Percentiles rank a stretch among this genome's conserved stretches.
phyloP scores from a whole-genome alignment of 1,140 invertebrate genomes.

The Drosophila littoralis region DNA sequence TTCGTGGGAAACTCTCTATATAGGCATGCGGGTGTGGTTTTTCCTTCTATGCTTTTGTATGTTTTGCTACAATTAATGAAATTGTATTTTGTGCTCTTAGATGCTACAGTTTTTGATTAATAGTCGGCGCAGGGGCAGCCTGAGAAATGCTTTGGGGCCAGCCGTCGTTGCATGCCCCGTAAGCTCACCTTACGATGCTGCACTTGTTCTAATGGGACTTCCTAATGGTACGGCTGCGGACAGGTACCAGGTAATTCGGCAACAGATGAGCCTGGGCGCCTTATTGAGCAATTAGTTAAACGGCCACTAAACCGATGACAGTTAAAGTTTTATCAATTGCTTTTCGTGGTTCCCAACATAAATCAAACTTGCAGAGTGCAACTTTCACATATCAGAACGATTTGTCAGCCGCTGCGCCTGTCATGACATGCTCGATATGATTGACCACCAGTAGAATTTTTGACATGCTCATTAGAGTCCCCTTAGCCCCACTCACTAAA shows the following conservation, averaged over 20 bases:
- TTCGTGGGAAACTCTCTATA: constrained; percentile 79
- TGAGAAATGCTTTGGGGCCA: constrained; percentile 53
- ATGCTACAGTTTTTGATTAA: constrained; percentile 66
- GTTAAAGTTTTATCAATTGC: constrained; percentile 53
- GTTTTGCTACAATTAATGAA: constrained; percentile 78
- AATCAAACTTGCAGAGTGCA: constrained; percentile 62
- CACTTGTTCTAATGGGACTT: constrained; percentile 72
- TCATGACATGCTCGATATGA: constrained; percentile 14
- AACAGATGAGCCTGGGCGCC: constrained; percentile 1
- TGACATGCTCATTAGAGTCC: constrained; percentile 71
- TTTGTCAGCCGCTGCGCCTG: constrained; percentile 58
- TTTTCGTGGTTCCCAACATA: constrained; percentile 37
- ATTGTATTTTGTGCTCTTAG: constrained; percentile 52
- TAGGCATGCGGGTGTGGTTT: constrained; percentile 83
- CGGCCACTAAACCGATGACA: constrained; percentile 70
- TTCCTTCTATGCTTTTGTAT: constrained; percentile 52
- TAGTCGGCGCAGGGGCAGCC: constrained; percentile 29
- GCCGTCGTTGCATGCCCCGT: constrained; percentile 33
- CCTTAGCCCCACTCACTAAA: constrained; percentile 38
- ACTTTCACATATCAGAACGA: constrained; percentile 65
- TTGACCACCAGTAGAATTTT: constrained; percentile 74
- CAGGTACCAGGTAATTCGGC: constrained; percentile 2
- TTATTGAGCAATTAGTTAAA: constrained; percentile 80
- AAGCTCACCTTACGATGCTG: constrained; percentile 28
- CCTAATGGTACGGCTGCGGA: not conserved